A percentile compares a stretch with the other conserved stretches of the same genome.
Conservation (phyloP, 1,140 invertebrate species). For the Bicyclus anynana region DNA sequence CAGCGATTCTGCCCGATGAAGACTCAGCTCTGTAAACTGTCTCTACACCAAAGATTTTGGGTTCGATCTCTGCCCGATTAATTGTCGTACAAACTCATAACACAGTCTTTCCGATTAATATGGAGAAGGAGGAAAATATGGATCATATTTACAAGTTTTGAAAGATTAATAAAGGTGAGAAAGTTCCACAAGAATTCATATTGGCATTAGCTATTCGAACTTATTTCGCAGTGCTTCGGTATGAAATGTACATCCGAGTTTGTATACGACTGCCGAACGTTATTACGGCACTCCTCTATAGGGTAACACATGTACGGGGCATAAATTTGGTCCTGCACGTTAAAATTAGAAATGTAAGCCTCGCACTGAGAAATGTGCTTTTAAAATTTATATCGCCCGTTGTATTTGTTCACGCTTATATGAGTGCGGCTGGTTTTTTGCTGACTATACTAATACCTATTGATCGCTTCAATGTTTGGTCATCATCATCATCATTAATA, state of each 20-base stretch:
- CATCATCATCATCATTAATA: neutral
- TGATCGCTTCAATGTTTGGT: too few relatives aligned
- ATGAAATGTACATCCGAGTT: slow-evolving; percentile 46
- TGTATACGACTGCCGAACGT: slow-evolving; percentile 48
- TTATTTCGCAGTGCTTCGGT: slow-evolving; percentile 12
- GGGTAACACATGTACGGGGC: slow-evolving; percentile 60
- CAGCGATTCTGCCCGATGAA: too few relatives aligned
- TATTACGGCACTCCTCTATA: slow-evolving; percentile 58
- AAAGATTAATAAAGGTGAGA: neutral
- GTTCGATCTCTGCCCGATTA: too few relatives aligned
- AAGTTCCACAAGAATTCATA: neutral
- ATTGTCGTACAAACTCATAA: too few relatives aligned
- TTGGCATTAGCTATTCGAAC: slow-evolving; percentile 6
- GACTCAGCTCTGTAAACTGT: too few relatives aligned
- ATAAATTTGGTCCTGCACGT: slow-evolving; percentile 66
- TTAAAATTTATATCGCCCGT: slow-evolving; percentile 62
- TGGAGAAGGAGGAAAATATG: too few relatives aligned
- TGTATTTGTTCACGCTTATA: slow-evolving; percentile 54
- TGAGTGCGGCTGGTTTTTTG: slow-evolving; percentile 39
- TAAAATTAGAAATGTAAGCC: slow-evolving; percentile 72
- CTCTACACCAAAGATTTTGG: too few relatives aligned
- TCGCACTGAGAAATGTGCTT: slow-evolving; percentile 55
- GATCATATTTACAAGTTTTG: too few relatives aligned
- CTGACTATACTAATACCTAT: too few relatives aligned
- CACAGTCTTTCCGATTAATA: too few relatives aligned